phyloP scores from a whole-genome alignment of 1,140 invertebrate species.

The Halyomorpha halys region DNA sequence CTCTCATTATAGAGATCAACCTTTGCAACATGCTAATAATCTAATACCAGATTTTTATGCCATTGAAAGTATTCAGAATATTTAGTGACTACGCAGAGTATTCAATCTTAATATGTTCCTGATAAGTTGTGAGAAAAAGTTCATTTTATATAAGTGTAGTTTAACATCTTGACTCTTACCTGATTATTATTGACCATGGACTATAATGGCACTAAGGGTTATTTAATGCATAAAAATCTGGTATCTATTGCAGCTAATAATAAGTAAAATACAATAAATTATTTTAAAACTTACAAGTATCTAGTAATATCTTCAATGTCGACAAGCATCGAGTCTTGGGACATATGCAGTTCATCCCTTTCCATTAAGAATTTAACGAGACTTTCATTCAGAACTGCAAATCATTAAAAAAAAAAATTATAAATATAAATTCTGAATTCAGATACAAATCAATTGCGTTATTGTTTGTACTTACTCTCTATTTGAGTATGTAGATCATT shows the following conservation, averaged over 20 bases:
- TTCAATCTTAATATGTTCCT: too few species aligned
- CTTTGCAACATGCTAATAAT: too few species aligned
- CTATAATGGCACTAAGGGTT: too few species aligned
- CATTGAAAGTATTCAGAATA: too few species aligned
- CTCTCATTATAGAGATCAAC: too few species aligned
- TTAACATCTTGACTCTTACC: too few species aligned
- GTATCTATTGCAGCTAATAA: neutral
- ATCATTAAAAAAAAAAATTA: neutral
- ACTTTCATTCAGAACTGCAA: conserved; percentile 66
- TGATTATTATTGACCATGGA: too few species aligned
- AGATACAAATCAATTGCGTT: neutral
- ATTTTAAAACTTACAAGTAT: conserved; percentile 56
- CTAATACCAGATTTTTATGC: too few species aligned
- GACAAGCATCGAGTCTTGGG: conserved; percentile 92
- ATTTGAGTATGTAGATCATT: conserved; percentile 91
- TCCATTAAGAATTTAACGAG: conserved; percentile 77
- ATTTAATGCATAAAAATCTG: neutral
- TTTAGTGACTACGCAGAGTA: too few species aligned
- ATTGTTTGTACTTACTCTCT: conserved; percentile 49
- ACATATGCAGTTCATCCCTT: conserved; percentile 89
- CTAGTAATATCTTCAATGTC: conserved; percentile 91
- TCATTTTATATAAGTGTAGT: too few species aligned
- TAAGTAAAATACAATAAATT: neutral
- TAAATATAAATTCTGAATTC: neutral
- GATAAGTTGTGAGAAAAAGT: too few species aligned